Conservation (phyloP, 2,113 vertebrate genomes). For the Nannospalax galili region DNA sequence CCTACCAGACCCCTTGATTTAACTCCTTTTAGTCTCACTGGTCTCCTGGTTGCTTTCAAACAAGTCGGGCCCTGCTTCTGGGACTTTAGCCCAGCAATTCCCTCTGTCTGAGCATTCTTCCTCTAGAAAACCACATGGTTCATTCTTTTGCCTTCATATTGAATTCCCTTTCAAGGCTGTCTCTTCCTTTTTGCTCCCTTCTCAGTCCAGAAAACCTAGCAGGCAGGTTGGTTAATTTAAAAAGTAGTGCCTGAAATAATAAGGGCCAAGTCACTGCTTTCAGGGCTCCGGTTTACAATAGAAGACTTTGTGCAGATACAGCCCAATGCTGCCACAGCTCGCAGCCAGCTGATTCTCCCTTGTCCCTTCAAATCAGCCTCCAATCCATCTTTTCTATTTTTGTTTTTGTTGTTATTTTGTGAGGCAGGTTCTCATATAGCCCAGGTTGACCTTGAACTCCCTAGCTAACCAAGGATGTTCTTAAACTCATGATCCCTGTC, state of each 20-base stretch:
- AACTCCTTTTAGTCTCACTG: neutral
- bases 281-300: neutral
- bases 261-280: neutral
- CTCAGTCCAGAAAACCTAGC: neutral
- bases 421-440: neutral
- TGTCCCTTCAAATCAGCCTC: neutral
- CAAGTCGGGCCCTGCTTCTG: neutral
- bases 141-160: neutral
- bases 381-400: neutral
- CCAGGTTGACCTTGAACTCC: neutral
- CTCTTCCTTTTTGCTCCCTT: neutral
- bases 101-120: neutral
- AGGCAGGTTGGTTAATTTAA: neutral
- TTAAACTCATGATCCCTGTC: too few relatives aligned
- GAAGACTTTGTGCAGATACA: fast-evolving
- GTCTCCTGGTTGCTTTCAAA: neutral
- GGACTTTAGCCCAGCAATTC: neutral
- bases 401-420: neutral
- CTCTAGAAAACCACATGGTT: neutral
- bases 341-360: neutral
- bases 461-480: too few relatives aligned
- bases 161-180: neutral
- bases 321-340: neutral
- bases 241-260: neutral
- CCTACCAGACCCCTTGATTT: neutral